phyloP scores from a whole-genome alignment of 2,888 invertebrate genomes.

The Andricus quercusramuli region DNA sequence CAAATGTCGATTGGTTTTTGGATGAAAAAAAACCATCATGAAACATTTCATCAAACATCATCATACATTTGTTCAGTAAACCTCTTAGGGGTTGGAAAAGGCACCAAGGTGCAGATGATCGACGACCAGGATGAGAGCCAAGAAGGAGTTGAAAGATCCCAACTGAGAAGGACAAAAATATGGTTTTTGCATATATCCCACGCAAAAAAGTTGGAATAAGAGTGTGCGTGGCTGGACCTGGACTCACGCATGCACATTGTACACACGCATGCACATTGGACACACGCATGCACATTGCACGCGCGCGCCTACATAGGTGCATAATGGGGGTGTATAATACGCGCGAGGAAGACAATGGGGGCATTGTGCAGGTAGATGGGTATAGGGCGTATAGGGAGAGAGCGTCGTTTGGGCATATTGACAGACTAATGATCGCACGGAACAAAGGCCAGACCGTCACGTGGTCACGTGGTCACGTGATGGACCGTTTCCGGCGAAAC shows the following conservation, averaged over 20 bases:
- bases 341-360: constrained; percentile 76
- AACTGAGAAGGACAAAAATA: neutral
- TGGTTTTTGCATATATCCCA: constrained; percentile 1
- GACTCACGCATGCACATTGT: constrained; percentile 69
- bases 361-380: constrained; percentile 77
- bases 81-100: too few relatives aligned
- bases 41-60: too few relatives aligned
- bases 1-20: too few relatives aligned
- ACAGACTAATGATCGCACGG: constrained; percentile 78
- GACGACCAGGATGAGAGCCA: too few relatives aligned
- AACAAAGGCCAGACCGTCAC: constrained; percentile 77
- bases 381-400: constrained; percentile 64
- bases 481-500: constrained; percentile 77
- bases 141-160: too few relatives aligned
- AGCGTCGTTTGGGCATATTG: constrained; percentile 77
- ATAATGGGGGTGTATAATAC: constrained; percentile 76
- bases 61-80: too few relatives aligned
- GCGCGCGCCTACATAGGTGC: constrained; percentile 72
- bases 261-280: constrained; percentile 68
- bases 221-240: constrained; percentile 50
- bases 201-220: constrained; percentile 15
- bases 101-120: too few relatives aligned
- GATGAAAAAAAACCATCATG: too few relatives aligned
- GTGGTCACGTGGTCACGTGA: constrained; percentile 77
- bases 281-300: constrained; percentile 72